Evolutionary conservation across 2,888 invertebrate genomes (phyloP), one percentile per base, ranked within the genome.

Genomic region (Tachina fera): DNA sequence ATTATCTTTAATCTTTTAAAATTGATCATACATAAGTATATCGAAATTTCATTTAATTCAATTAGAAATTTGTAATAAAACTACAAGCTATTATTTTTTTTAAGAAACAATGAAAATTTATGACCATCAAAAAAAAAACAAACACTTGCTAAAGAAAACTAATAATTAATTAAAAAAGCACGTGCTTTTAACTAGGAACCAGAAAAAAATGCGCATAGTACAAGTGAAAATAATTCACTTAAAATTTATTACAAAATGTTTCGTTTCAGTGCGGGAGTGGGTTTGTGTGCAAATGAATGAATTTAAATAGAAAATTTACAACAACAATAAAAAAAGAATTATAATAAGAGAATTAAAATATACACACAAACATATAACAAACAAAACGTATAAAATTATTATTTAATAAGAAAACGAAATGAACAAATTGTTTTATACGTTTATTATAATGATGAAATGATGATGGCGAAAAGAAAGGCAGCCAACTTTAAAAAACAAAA

Each of bases 371-470:
- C n/a, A 31, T 58, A 9, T 9, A n/a, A n/a, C 9, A 39, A 65
- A 67, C 9, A 43, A 22, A 74, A 51, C 10, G 22, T 19, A 61
- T 60, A 49, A 72, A 60, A 72, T 47, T 0, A n/a, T 53, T 61
- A 79, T 79, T 79, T 61, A 70, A 70, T 79, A 79, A 53, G 45
- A 61, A 63, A 71, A 70, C 13, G 60, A 61, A 70, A 78, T 70
- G 51, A 70, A 47, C 75, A 81, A 81, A 61, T 81, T 75, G 81
- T 81, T 81, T 68, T 63, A 75, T 68, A 53, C 68, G 70, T 76
- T 75, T 82, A 70, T 81, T 70, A 51, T 70, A 56, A 75, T 49
- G 39, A 63, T 75, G 71, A n/a, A 43, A 51, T 63, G 60, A 41
- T 10, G 22, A 61, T 61, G 31, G 22, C 19, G n/a, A 63, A 76